Base-by-base conservation (phyloP, 2,888 invertebrate species). In the Sthenelais limicola region DNA sequence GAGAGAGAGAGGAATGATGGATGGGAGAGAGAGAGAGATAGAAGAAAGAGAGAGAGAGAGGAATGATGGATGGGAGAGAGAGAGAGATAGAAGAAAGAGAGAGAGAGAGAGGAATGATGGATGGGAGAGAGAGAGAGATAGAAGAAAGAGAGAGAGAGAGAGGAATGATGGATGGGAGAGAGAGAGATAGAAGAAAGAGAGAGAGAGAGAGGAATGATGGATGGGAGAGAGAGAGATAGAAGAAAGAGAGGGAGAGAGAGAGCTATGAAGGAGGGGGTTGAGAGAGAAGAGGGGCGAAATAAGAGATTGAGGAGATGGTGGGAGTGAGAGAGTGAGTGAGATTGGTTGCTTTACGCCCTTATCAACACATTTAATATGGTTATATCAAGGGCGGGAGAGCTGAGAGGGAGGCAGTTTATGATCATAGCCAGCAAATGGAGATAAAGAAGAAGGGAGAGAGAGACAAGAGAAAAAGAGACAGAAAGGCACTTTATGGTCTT, bases 211-310 rank as follows among this genome's bases (percentile, higher is more conserved):
- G 7, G 56, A 56, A 30, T 28, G 30, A 28, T 28, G 32, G 56
- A 56, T n/a, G n/a, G 51, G n/a, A 51, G 51, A 51, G 21, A n/a
- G 51, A 51, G 51, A 5, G 51, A 24, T 5, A n/a, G 51, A 51
- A 24, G n/a, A n/a, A 51, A 24, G n/a, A 5, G 51, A n/a, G 51
- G 51, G 24, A 51, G n/a, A 24, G 51, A 51, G 51, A n/a, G 5
- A 24, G 24, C 21, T 5, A 24, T 12, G n/a, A n/a, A 24, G 7
- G 24, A n/a, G 7, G n/a, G 51, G n/a, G 21, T 7, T n/a, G n/a
- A 24, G 24, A 24, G 7, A 24, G 24, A 24, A n/a, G 51, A n/a
- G 51, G 24, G 9, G 21, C 21, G 51, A n/a, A n/a, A n/a, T 21
- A 24, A 24, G 51, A n/a, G 51, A 24, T 21, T n/a, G 24, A n/a